phyloP scores from a whole-genome alignment of 2,113 vertebrate species.

The Otus sunia region DNA sequence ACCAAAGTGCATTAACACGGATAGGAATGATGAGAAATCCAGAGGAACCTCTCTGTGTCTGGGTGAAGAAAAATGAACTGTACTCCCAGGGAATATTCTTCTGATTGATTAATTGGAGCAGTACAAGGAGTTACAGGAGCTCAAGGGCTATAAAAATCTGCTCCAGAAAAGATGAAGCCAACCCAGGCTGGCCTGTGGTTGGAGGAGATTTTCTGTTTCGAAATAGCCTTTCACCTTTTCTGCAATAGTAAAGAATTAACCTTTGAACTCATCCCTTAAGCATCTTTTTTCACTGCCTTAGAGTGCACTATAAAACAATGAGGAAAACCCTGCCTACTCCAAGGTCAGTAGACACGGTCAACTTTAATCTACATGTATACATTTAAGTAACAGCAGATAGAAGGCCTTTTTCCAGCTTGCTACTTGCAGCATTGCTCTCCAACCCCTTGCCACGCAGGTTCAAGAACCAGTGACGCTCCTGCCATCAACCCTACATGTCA shows the following conservation, averaged over 20 bases:
- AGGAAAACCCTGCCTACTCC: neutral
- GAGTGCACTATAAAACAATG: neutral
- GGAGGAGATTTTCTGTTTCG: slow-evolving; percentile 3
- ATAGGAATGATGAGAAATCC: slow-evolving; percentile 17
- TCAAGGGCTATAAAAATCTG: slow-evolving; percentile 53
- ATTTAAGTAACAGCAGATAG: neutral
- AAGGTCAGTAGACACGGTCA: neutral
- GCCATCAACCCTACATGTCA: neutral
- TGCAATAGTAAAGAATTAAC: slow-evolving; percentile 31
- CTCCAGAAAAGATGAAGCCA: slow-evolving; percentile 30
- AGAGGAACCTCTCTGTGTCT: neutral
- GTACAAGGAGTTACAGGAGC: slow-evolving; percentile 34
- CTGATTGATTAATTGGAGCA: slow-evolving; percentile 54
- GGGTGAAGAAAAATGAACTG: slow-evolving; percentile 1
- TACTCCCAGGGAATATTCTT: slow-evolving; percentile 35
- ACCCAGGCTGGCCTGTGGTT: neutral
- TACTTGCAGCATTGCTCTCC: neutral
- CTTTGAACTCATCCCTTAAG: slow-evolving; percentile 21
- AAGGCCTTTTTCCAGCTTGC: neutral
- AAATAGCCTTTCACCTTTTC: slow-evolving; percentile 2
- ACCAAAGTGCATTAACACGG: neutral
- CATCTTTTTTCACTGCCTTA: neutral
- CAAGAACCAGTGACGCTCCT: neutral
- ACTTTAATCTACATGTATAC: neutral
- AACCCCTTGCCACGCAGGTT: neutral